These are phyloP conservation scores for Tenthredo amoena DNA, from an alignment of 2,888 invertebrate genomes.

Conservation along the genomic window DNA sequence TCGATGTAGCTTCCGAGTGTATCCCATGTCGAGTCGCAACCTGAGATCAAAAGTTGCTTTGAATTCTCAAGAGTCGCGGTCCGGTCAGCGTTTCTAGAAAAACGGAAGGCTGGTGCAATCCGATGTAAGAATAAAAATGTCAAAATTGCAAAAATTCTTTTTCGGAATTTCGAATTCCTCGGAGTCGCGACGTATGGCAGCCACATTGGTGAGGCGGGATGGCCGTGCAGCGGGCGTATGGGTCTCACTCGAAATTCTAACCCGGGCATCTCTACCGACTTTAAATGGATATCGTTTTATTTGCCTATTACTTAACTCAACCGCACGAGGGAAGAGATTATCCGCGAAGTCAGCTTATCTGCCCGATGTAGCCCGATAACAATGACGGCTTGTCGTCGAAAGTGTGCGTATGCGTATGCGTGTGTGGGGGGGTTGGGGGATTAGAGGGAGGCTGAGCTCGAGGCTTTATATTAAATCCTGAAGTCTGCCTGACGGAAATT, in stretches of 20 bases:
- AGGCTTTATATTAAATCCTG: constrained; percentile 31
- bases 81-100: no score
- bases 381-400: constrained; percentile 29
- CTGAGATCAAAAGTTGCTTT: no score
- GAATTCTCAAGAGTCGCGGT: no score
- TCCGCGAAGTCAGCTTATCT: constrained; percentile 23
- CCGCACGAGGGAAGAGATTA: constrained; percentile 21
- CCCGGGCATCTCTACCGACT: neutral
- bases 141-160: no score
- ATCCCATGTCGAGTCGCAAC: no score
- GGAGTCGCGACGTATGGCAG: no score
- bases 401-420: neutral
- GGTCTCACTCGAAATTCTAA: neutral
- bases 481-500: constrained; percentile 28
- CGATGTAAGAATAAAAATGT: no score
- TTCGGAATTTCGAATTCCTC: no score
- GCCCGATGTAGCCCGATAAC: constrained; percentile 23
- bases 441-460: constrained; percentile 25
- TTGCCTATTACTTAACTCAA: constrained; percentile 25
- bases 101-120: no score
- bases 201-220: no score
- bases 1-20: no score
- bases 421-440: neutral
- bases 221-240: neutral
- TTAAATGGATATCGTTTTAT: constrained; percentile 14